Evolutionary conservation across 2,888 invertebrate genomes (phyloP), one percentile per base, ranked within the genome.

Genomic region (Caradrina clavipalpis): DNA sequence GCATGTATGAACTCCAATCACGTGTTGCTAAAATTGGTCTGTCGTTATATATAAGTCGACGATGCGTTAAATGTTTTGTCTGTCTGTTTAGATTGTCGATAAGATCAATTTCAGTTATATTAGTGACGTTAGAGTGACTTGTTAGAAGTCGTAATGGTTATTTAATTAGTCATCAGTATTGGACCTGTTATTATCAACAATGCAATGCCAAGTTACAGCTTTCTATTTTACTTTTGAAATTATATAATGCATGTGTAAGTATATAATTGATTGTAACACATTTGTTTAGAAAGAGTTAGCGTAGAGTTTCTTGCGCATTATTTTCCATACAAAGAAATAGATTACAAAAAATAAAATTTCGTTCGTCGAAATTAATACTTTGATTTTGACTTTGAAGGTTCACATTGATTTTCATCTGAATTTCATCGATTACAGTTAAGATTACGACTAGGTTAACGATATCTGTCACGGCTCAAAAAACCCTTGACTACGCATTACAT

Each of bases 21-120:
- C 15, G 35, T 59, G 56, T 72, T 49, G n/a, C 49, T 60, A 15
- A 61, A 66, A 61, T 47, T 54, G 26, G 73, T 58, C 26, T 15
- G 5, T 54, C n/a, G 3, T 42, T 47, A 54, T 47, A 73, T 73
- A 54, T 21, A 31, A 80, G 11, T 51, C 54, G 51, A 22, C 71
- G 56, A 80, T 53, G 62, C 76, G 70, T 63, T 50, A 49, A 59
- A 19, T 17, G 17, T 76, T 76, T 69, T 74, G 63, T 61, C 15
- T 5, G 35, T 17, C 17, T 42, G 19, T 54, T 42, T 15, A 10
- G 10, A 45, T 57, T 19, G 19, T 42, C 10, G 60, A 62, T 74
- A 49, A 78, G 45, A 62, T 65, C 49, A 15, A 45, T 69, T 64
- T 39, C 21, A 57, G 39, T 69, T 17, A 35, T 35, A 53, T 73